Conservation (phyloP, 2,888 invertebrate species). For the Pheosia gnoma region DNA sequence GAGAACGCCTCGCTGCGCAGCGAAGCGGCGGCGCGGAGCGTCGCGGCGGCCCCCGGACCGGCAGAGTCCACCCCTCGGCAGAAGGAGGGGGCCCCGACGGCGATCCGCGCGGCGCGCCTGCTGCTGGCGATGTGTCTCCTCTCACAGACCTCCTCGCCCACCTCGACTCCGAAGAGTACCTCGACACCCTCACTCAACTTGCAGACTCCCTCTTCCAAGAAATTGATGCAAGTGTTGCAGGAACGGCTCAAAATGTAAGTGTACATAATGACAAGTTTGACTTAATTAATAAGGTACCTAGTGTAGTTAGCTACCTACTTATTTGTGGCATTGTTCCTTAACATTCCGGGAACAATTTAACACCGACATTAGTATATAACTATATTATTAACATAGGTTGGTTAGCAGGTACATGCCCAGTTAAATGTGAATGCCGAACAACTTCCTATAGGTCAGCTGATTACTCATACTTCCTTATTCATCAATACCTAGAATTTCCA, state of each 20-base stretch:
- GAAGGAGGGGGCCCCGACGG: conserved; percentile 93
- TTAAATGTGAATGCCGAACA: not conserved
- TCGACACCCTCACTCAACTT: conserved; percentile 90
- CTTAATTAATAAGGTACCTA: too few species aligned
- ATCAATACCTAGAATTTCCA: not conserved
- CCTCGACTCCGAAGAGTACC: conserved; percentile 89
- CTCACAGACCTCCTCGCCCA: conserved; percentile 93
- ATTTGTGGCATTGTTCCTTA: too few species aligned
- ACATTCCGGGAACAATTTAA: too few species aligned
- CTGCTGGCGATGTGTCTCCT: conserved; percentile 92
- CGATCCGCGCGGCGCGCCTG: conserved; percentile 88
- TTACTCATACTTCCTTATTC: not conserved
- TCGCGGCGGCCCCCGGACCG: conserved; percentile 89
- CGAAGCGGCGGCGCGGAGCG: conserved; percentile 85
- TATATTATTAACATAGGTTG: too few species aligned
- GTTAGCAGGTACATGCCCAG: conserved; percentile 8
- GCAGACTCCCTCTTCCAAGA: conserved; percentile 93
- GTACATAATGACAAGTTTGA: not conserved
- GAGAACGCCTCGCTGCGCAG: conserved; percentile 86
- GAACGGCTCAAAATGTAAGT: conserved; percentile 87
- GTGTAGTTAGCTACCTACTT: too few species aligned
- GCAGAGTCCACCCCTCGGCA: conserved; percentile 97
- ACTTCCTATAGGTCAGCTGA: conserved; percentile 12
- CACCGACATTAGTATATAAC: too few species aligned
- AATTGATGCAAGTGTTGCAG: conserved; percentile 88